These are phyloP conservation scores for Rhinoderma darwinii DNA, from an alignment of 2,113 vertebrate species.

Conservation along the genomic window DNA sequence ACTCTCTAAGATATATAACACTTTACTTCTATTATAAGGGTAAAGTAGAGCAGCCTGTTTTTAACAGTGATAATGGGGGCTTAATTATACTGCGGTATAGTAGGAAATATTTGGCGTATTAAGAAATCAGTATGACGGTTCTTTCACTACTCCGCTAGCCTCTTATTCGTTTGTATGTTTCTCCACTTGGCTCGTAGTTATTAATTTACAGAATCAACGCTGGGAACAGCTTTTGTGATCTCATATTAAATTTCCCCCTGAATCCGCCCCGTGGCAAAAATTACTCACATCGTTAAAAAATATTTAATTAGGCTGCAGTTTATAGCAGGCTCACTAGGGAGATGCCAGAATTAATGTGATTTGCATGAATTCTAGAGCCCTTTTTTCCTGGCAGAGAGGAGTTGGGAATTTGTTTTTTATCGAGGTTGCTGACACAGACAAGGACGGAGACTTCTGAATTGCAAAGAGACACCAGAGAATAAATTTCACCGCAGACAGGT, in stretches of 20 bases:
- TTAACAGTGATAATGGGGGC: not conserved
- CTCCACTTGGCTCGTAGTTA: slow-evolving; percentile 92
- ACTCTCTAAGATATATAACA: not conserved
- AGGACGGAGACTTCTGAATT: slow-evolving; percentile 89
- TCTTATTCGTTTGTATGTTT: slow-evolving; percentile 89
- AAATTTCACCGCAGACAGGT: not conserved
- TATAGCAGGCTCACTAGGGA: slow-evolving; percentile 89
- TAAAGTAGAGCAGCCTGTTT: not conserved
- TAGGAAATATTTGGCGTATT: not conserved
- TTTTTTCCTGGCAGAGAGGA: slow-evolving; percentile 87
- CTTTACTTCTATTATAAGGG: not conserved
- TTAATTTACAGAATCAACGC: slow-evolving; percentile 95
- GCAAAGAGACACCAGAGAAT: slow-evolving; percentile 6
- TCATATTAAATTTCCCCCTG: slow-evolving; percentile 93
- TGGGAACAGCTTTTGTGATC: slow-evolving; percentile 96
- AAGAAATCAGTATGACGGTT: slow-evolving; percentile 23
- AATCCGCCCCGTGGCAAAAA: slow-evolving; percentile 96
- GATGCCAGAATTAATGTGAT: slow-evolving; percentile 91
- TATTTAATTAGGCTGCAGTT: slow-evolving; percentile 98
- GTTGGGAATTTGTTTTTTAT: slow-evolving; percentile 88
- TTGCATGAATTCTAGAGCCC: slow-evolving; percentile 92
- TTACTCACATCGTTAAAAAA: slow-evolving; percentile 98
- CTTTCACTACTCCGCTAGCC: slow-evolving; percentile 73
- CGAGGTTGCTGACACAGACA: slow-evolving; percentile 87
- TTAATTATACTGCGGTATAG: not conserved